phyloP scores from a whole-genome alignment of 2,113 vertebrate species.

The Meles meles region DNA sequence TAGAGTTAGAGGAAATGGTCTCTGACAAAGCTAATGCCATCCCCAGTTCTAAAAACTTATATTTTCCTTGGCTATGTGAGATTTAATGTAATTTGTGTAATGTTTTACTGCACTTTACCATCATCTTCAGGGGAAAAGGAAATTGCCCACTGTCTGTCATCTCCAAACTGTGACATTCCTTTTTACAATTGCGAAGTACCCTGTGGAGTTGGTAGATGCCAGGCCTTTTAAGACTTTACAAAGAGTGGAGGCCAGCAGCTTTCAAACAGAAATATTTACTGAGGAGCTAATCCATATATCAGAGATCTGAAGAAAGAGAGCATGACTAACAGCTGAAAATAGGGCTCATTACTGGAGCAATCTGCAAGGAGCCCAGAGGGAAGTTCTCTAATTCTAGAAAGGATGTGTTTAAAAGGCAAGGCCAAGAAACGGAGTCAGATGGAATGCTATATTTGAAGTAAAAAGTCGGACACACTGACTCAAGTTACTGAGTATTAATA shows the following conservation, averaged over 20 bases:
- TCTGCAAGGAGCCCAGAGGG: not conserved
- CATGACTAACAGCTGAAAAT: conserved; percentile 31
- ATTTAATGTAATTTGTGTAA: not conserved
- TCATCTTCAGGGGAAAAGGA: not conserved
- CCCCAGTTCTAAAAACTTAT: not conserved
- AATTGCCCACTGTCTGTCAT: conserved; percentile 53
- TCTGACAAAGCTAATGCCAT: not conserved
- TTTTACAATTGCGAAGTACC: conserved; percentile 60
- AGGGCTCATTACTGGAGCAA: conserved; percentile 50
- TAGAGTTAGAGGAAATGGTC: not conserved
- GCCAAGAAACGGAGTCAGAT: conserved; percentile 21
- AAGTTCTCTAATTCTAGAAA: not conserved
- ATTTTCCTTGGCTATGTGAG: not conserved
- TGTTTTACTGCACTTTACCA: not conserved
- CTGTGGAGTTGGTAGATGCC: conserved; percentile 65
- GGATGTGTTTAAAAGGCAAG: conserved; percentile 58
- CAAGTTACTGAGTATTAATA: conserved; percentile 32
- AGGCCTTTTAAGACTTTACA: conserved; percentile 66
- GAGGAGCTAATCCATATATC: conserved; percentile 29
- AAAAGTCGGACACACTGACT: conserved; percentile 27
- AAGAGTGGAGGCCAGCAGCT: conserved; percentile 41
- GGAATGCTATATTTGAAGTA: not conserved
- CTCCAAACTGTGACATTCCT: conserved; percentile 58
- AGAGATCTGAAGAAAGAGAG: conserved; percentile 35
- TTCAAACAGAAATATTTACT: conserved; percentile 67